Base-by-base conservation (phyloP, 35 echinoderm and acorn worm species). In the Diadema setosum region DNA sequence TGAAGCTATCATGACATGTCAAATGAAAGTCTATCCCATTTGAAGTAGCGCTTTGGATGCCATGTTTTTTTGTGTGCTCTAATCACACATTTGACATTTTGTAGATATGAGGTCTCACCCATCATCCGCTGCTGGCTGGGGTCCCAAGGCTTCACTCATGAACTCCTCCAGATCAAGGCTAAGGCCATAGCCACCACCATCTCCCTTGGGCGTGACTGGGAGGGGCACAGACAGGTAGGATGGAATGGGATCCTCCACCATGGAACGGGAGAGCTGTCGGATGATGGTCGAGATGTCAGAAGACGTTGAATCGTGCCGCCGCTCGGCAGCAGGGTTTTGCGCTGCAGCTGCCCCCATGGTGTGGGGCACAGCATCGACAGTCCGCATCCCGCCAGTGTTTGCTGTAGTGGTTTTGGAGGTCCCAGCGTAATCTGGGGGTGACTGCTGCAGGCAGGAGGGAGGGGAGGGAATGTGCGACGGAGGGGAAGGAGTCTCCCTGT, bases 131-230 rank as follows among this genome's bases (percentile, higher is more conserved):
- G 40, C 40, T 60, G 26, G 23, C 41, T 85, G 83, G 43, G 78
- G 86, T 29, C 85, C 93, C 23, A 88, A 58, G 42, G 93, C 52
- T 31, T 90, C 57, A 17, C 82, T 78, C 25, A 94, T 57, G 11
- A 94, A 80, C 33, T 99, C 96, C 45, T 99, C 93, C 6, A 99
- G 43, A 43, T 99, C 93, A 41, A 99, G 41, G 12, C 86, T 87
- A 26, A 99, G 90, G 4, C 96, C 96, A 57, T 99, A 99, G 5
- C 96, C 96, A 42, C 89, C 64, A 39, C 96, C 96, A 87, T 99
- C 89, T 25, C 96, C 96, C 64, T 82, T 92, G 8, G 96, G 96
- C 14, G 96, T 99, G 21, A 99, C 59, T 39, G 91, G 89, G 15
- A 99, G 86, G 26, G 84, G 42, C 39, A 99, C 59, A 18, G 91